These are phyloP conservation scores for Enteromius paludinosus DNA, from an alignment of 2,797 vertebrate species.

Conservation along the genomic window DNA sequence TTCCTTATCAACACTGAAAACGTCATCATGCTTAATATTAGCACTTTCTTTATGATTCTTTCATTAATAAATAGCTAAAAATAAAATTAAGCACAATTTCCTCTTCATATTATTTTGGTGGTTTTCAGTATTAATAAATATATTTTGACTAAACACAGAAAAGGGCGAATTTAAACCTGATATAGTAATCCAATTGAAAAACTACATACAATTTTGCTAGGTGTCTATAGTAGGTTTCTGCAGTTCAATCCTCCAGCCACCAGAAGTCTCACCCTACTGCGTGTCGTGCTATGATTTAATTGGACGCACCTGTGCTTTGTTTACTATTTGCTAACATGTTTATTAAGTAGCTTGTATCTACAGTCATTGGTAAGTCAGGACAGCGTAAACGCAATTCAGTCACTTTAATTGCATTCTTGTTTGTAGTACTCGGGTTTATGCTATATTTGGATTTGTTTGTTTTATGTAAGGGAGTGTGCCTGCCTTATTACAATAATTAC, in stretches of 20 bases:
- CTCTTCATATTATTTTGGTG: not conserved
- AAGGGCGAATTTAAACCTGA: not conserved
- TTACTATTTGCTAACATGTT: not conserved
- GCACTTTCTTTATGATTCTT: not conserved
- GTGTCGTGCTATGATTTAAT: not conserved
- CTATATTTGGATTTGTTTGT: not conserved
- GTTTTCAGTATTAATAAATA: not conserved
- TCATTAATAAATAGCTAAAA: not conserved
- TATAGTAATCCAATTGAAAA: not conserved
- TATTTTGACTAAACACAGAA: not conserved
- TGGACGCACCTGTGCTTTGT: not conserved
- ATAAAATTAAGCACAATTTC: not conserved
- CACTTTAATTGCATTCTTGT: not conserved
- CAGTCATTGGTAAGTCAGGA: not conserved
- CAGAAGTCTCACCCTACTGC: not conserved
- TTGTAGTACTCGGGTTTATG: not conserved
- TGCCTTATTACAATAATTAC: not conserved
- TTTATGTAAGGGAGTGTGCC: not conserved
- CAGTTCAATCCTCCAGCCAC: not conserved
- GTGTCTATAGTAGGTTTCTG: not conserved
- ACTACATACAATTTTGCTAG: not conserved
- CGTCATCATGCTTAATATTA: not conserved
- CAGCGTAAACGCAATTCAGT: not conserved
- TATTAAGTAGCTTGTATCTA: not conserved
- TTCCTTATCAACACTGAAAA: not conserved